A percentile compares a stretch with the other conserved stretches of the same genome.
These are phyloP conservation scores for Psittacula derbiana DNA, from an alignment of 2,797 vertebrate genomes.

Conservation along the genomic window DNA sequence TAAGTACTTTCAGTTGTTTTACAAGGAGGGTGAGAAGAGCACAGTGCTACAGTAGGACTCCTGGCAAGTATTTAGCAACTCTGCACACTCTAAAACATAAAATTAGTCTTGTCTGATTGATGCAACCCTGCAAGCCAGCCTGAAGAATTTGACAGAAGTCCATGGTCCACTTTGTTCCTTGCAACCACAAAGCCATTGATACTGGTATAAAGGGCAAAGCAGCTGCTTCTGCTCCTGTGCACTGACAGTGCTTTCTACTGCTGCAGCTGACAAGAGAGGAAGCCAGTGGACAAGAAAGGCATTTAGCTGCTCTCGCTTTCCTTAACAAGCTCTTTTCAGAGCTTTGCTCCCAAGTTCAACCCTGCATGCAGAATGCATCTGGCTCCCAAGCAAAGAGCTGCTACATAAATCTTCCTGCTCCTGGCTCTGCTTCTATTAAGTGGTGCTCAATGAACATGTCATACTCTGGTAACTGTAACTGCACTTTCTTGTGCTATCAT, in stretches of 20 bases:
- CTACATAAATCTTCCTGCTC: neutral
- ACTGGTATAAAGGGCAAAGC: neutral
- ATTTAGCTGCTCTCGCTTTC: neutral
- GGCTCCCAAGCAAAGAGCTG: neutral
- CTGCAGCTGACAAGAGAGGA: neutral
- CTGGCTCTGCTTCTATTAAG: neutral
- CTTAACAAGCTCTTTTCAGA: neutral
- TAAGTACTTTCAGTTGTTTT: neutral
- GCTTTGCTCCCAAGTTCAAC: neutral
- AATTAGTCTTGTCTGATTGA: neutral
- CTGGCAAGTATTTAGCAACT: neutral
- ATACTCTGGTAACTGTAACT: neutral
- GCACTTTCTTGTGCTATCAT: neutral
- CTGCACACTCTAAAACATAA: neutral
- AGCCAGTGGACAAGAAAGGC: neutral
- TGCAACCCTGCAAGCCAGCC: neutral
- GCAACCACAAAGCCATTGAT: neutral
- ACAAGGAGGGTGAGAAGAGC: neutral
- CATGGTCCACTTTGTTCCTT: neutral
- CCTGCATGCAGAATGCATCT: neutral
- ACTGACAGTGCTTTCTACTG: neutral
- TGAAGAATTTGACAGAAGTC: neutral
- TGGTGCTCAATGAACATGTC: neutral
- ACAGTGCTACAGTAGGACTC: neutral
- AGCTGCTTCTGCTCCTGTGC: neutral